phyloP scores from a whole-genome alignment of 2,888 invertebrate species.

The Deroplatys truncata region DNA sequence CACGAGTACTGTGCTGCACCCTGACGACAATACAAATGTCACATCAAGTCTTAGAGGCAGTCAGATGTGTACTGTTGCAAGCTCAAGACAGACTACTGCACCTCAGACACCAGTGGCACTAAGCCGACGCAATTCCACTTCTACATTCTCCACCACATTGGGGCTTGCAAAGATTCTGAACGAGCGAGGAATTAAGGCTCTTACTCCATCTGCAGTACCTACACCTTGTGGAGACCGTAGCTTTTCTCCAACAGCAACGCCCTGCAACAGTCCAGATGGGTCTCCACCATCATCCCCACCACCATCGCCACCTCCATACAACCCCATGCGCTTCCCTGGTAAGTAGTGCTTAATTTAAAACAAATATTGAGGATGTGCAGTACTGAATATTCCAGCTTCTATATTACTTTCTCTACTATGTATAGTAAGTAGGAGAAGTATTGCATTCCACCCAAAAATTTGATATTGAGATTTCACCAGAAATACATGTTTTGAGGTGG shows the following conservation, averaged over 20 bases:
- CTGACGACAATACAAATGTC: conserved; percentile 75
- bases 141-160: conserved; percentile 69
- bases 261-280: conserved; percentile 81
- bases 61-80: conserved; percentile 62
- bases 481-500: no score
- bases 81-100: conserved; percentile 45
- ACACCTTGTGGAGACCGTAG: conserved; percentile 58
- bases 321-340: conserved; percentile 53
- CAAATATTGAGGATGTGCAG: no score
- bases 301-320: conserved; percentile 57
- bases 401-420: no score
- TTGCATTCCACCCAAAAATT: no score
- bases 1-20: conserved; percentile 85
- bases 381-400: no score
- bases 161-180: conserved; percentile 74
- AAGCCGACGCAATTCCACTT: conserved; percentile 76
- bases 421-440: no score
- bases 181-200: conserved; percentile 70
- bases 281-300: conserved; percentile 55
- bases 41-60: conserved; percentile 58
- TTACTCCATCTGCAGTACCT: conserved; percentile 62
- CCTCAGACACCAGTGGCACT: conserved; percentile 50
- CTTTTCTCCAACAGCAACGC: conserved; percentile 80
- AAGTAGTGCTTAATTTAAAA: conserved; percentile 38
- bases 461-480: no score